Conservation (phyloP, 2,888 invertebrate species). For the Prenolepis imparis region DNA sequence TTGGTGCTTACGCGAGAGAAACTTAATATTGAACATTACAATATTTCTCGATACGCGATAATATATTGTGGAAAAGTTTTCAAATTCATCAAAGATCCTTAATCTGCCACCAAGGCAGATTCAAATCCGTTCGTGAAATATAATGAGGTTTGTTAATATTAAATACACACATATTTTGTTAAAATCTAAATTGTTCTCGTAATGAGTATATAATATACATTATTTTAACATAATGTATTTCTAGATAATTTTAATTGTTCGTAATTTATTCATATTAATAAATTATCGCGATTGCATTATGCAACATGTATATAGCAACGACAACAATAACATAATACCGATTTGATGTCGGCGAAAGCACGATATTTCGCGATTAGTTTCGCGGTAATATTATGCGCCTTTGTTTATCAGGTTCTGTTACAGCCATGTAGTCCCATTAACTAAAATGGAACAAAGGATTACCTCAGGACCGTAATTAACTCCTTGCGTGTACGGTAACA, state of each 20-base stretch:
- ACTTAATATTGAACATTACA: not conserved
- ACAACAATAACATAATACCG: constrained; percentile 14
- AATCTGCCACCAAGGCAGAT: not conserved
- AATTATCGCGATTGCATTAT: not conserved
- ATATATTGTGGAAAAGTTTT: not conserved
- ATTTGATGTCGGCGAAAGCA: not conserved
- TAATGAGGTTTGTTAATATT: not conserved
- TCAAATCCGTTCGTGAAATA: not conserved
- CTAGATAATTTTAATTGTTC: not conserved
- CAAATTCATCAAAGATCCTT: not conserved
- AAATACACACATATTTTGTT: not conserved
- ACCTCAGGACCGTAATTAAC: constrained; percentile 47
- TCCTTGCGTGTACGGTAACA: constrained; percentile 32
- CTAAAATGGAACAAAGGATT: constrained; percentile 53
- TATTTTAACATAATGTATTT: not conserved
- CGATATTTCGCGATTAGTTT: constrained; percentile 48
- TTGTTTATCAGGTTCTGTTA: constrained; percentile 38
- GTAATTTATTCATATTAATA: not conserved
- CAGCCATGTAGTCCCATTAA: constrained; percentile 27
- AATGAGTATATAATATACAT: not conserved
- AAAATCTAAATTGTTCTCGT: not conserved
- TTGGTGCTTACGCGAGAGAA: not conserved
- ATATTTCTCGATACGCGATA: not conserved
- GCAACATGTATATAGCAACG: not conserved
- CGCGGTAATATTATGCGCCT: constrained; percentile 32